phyloP scores from a whole-genome alignment of 2,888 invertebrate genomes.

The Cataglyphis albicans region DNA sequence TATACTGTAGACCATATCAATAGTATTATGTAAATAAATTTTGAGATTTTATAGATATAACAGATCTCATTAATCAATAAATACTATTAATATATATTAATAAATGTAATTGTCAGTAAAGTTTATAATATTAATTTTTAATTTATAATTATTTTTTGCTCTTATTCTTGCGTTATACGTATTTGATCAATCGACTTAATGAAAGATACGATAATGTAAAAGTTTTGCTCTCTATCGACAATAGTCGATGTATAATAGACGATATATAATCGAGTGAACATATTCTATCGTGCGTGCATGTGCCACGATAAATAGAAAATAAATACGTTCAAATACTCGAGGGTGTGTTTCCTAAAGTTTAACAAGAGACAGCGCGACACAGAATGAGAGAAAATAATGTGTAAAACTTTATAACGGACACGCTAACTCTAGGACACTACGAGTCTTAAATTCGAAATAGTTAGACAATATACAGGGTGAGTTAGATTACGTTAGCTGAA shows the following conservation, averaged over 20 bases:
- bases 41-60: neutral
- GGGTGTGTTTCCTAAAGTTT: constrained; percentile 31
- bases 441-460: constrained; percentile 60
- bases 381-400: constrained; percentile 35
- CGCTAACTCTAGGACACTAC: constrained; percentile 53
- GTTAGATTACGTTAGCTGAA: neutral
- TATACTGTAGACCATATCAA: neutral
- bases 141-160: neutral
- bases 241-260: too few relatives aligned
- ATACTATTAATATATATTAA: neutral
- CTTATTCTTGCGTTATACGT: neutral
- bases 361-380: constrained; percentile 21
- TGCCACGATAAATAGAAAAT: constrained; percentile 32
- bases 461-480: constrained; percentile 27
- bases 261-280: neutral
- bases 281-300: constrained; percentile 5
- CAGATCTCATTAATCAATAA: neutral
- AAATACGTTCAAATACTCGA: constrained; percentile 31
- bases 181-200: neutral
- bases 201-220: neutral
- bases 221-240: neutral
- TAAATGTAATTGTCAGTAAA: neutral
- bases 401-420: constrained; percentile 53
- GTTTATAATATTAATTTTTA: neutral
- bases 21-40: constrained; percentile 2